Base-by-base conservation (phyloP, 1,140 invertebrate genomes). In the Brachionus asplanchnoidis region DNA sequence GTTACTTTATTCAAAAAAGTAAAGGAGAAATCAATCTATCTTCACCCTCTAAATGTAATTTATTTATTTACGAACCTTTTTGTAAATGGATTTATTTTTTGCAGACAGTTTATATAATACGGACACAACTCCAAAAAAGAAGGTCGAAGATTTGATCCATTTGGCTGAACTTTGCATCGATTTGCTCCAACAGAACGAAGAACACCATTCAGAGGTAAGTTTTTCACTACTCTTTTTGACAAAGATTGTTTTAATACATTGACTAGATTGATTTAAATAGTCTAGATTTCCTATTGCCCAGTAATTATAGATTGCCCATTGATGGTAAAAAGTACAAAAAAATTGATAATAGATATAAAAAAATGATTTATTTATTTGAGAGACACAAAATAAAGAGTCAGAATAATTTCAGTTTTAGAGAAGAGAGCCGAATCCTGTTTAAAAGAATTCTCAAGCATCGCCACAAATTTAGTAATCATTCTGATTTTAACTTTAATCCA, bases 121-220 rank as follows among this genome's bases (percentile, higher is more conserved):
- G 7, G 88, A 88, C 42, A 86, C 88, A 9, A 85, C 88, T 17
- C 87, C 88, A 20, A 88, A 89, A 86, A 88, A 89, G 90, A 96
- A 97, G 89, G 92, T 99, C 14, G 97, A 99, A 89, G 96, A 99
- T 89, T 92, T 99, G 17, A 97, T 98, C 87, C 96, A 96, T 88
- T 92, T 99, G 73, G 95, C 97, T 14, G 97, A 99, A 89, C 92
- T 99, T 9, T 99, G 97, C 91, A 97, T 99, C 50, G 97, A 99
- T 90, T 92, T 99, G 11, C 91, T 99, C 60, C 97, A 99, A 89
- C 97, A 99, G 90, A 99, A 99, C 89, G 97, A 99, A 91, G 97
- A 99, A 90, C 96, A 99, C 90, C 98, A 99, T 91, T 96, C 97
- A 85, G 97, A 99, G 95, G 97, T 85, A 84, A 53, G 75, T 66